Percentiles rank a stretch among this genome's conserved stretches.
Conservation (phyloP, 2,888 invertebrate species). For the Alsophila aescularia region DNA sequence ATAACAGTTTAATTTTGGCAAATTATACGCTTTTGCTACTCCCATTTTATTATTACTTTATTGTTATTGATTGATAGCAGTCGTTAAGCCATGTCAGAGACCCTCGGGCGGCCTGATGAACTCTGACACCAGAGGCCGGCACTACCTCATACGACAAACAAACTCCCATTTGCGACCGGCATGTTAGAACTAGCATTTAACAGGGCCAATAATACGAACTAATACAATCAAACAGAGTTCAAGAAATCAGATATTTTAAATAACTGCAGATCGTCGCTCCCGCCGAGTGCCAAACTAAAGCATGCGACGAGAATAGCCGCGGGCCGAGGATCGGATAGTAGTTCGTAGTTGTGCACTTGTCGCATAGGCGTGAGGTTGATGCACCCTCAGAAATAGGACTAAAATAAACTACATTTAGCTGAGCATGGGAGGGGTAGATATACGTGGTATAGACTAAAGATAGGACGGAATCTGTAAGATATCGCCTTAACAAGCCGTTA, state of each 20-base stretch:
- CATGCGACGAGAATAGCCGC: constrained; percentile 31
- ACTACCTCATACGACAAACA: no score
- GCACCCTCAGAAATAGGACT: constrained; percentile 33
- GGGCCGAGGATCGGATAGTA: constrained; percentile 26
- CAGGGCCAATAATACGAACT: no score
- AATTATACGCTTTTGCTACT: no score
- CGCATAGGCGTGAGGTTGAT: constrained; percentile 45
- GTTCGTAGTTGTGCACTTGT: constrained; percentile 34
- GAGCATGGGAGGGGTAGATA: neutral
- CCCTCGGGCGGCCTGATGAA: no score
- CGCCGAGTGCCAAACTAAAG: constrained; percentile 21
- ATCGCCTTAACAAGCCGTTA: neutral
- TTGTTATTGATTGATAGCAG: no score
- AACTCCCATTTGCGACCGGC: no score
- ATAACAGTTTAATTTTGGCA: no score
- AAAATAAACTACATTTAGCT: constrained; percentile 23
- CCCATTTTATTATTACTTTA: no score
- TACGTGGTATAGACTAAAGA: neutral
- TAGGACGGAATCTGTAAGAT: neutral
- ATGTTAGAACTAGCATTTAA: no score
- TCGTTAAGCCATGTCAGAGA: no score
- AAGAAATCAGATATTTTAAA: constrained; percentile 29
- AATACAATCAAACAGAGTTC: neutral
- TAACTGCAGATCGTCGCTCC: constrained; percentile 36
- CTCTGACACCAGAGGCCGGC: no score